Evolutionary conservation across 2,797 vertebrate genomes (phyloP), one percentile per base, ranked within the genome.

Genomic region (Pangasius sanitwongsei): DNA sequence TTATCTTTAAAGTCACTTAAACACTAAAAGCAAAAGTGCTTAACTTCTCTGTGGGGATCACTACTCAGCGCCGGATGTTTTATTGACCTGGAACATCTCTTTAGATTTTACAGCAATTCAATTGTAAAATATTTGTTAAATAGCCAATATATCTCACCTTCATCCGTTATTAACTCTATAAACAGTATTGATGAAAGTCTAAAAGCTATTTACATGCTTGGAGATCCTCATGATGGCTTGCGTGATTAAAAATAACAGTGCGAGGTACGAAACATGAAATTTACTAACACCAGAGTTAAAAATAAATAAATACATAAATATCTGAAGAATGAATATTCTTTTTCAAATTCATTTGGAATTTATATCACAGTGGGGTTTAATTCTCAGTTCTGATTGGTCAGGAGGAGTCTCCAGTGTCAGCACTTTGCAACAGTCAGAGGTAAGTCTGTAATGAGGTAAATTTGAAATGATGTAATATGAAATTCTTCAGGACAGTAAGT

Each of bases 1-100:
- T 82, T 82, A 82, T 82, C 80, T 77, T 78, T 50, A 61, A 86
- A 85, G 84, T 86, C 86, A 16, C 44, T 67, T 80, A 65, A 80
- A 61, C 57, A 37, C 80, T 41, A 61, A 61, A 41, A 61, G 57
- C 34, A 13, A 61, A 61, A 61, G 55, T 82, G 57, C 12, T 82
- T 82, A 82, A 61, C 57, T 34, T 5, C 2, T 0, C 20, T 41
- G 55, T 15, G 41, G 55, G 34, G 31, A 61, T 82, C 55, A 28
- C 0, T 61, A 25, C 34, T 41, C 55, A 8, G 2, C 0, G 16
- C 77, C 31, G 48, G 53, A 13, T 23, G 28, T 55, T 55, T 80
- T 80, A 34, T 57, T 80, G 53, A 57, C n/a, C 50, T 11, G 50
- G n/a, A 13, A 9, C 7, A 34, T 78, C 50, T 20, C 50, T 55